phyloP scores from a whole-genome alignment of 2,888 invertebrate genomes.

The Exephanes ischioxanthus region DNA sequence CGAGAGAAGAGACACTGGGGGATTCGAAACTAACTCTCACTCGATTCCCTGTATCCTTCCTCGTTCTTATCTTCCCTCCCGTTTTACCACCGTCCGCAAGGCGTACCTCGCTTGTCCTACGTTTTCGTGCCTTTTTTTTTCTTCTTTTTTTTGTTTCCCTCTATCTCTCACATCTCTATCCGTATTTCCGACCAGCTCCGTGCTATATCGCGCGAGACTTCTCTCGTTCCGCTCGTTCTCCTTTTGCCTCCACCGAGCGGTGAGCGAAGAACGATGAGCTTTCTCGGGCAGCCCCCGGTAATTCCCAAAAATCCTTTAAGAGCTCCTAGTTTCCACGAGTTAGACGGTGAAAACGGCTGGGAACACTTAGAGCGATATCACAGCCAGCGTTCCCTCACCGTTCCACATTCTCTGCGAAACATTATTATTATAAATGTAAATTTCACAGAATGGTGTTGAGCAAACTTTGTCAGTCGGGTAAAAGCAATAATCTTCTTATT shows the following conservation, averaged over 20 bases:
- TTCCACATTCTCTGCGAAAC: not conserved
- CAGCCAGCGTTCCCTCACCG: not conserved
- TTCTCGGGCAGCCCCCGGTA: conserved; percentile 44
- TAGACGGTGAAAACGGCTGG: not conserved
- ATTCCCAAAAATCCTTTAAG: conserved; percentile 61
- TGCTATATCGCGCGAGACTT: conserved; percentile 46
- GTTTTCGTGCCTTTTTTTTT: not conserved
- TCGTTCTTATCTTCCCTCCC: conserved; percentile 36
- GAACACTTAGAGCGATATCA: conserved; percentile 33
- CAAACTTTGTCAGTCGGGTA: not conserved
- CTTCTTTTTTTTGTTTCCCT: conserved; percentile 8
- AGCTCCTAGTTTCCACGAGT: conserved; percentile 29
- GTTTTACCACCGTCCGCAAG: conserved; percentile 3
- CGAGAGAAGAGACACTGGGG: conserved; percentile 64
- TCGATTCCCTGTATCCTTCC: conserved; percentile 41
- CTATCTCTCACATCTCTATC: conserved; percentile 25
- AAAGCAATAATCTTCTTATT: conserved; percentile 1
- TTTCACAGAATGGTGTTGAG: not conserved
- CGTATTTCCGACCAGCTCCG: conserved; percentile 40
- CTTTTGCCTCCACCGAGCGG: conserved; percentile 46
- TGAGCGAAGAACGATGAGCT: conserved; percentile 57
- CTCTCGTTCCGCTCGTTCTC: conserved; percentile 14
- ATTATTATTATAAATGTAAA: conserved; percentile 27
- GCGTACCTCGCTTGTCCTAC: conserved; percentile 18
- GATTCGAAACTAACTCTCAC: conserved; percentile 43